Base-by-base conservation (phyloP, 2,797 vertebrate species). In the Microctenopoma lineatum region DNA sequence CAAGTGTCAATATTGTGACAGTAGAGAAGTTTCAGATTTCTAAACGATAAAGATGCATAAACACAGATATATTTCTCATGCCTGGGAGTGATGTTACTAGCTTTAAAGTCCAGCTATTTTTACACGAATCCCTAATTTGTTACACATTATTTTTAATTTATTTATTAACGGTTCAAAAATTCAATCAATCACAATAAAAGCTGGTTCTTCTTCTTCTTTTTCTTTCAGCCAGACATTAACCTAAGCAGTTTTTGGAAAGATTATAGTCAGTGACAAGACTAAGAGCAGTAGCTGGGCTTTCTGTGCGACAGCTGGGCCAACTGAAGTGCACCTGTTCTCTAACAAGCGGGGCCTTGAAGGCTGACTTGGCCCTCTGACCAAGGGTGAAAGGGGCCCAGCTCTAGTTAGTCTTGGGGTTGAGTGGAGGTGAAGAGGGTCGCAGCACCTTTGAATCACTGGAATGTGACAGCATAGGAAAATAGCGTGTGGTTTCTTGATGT, bases 291-390 rank as follows among this genome's bases (percentile, higher is more conserved):
- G 86, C 82, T n/a, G 53, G 66, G 77, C 58, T 79, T 77, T 73
- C 81, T 57, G 15, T n/a, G 1, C 15, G 66, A 90, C 92, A 94
- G 92, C 91, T 93, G 92, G 89, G 76, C 60, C 5, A 67, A 76
- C 84, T 88, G 58, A 84, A 88, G 74, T 81, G 86, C 94, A 95
- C 93, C 94, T 95, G 92, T 92, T 80, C 63, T 86, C 84, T 90
- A 92, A 94, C 91, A 94, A 94, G 92, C 58, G 14, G 60, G 68
- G 77, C 63, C 80, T 92, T 90, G 81, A 86, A 76, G 68, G 79
- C 75, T 10, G 25, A 39, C 81, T 84, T 89, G 74, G 63, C 80
- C 85, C 85, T 68, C 55, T 89, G 85, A 91, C 87, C 64, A 18
- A 68, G 56, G 89, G 79, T 85, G 79, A 87, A 86, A 55, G 83